Evolutionary conservation across 2,888 invertebrate species (phyloP), one percentile per base, ranked within the genome.

Genomic region (Sturmia bella): DNA sequence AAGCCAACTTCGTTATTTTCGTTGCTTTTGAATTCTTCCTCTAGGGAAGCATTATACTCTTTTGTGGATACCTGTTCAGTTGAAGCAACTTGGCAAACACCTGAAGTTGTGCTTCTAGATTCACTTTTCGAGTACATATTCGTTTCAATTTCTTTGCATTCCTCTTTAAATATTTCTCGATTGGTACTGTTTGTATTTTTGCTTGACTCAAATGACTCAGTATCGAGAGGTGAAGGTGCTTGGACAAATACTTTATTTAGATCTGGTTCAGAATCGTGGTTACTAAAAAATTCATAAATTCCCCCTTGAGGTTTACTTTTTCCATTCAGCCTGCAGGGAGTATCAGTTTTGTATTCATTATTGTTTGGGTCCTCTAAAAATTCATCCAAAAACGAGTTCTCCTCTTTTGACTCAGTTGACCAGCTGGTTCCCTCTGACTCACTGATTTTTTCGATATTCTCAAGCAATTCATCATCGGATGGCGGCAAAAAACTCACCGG

Each of bases 311-410:
- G 39, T 11, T 54, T 19, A 54, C 32, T n/a, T 3, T 41, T 17
- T 2, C 6, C 13, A 2, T 37, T 13, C 1, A 12, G 32, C 27
- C 12, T 50, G 5, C 5, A 3, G 6, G 37, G 3, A n/a, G 11
- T 19, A 13, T 52, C 21, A 2, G 11, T 37, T n/a, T 6, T 6
- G 50, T n/a, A 45, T 13, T 61, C 45, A n/a, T 7, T 17, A 24
- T 27, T 39, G 7, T 27, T 11, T 15, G 64, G 41, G 5, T 45
- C 50, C 57, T 70, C 57, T 43, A 76, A 45, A 13, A 72, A 73
- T 17, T 84, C 78, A 48, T 73, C 81, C 41, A 80, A 82, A 15
- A 75, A 66, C 56, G 69, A 54, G 57, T 69, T 73, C n/a, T 80
- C 74, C 43, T 80, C 76, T 48, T 79, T 79, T 7, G 80, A 83